Evolutionary conservation across 2,888 invertebrate species (phyloP).

Genomic region (Eristalis tenax): DNA sequence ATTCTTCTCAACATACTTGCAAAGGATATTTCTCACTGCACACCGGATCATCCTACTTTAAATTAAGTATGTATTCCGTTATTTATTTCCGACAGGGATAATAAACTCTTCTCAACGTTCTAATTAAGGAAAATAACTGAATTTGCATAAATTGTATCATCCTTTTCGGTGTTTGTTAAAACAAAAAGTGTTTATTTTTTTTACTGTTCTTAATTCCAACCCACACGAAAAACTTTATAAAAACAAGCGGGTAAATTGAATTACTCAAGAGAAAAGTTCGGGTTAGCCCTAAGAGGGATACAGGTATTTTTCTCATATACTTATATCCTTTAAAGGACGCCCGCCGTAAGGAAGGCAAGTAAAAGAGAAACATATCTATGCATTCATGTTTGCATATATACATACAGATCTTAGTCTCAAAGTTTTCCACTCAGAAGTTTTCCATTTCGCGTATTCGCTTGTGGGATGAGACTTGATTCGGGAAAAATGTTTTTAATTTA

Average conservation of each 20-base stretch:
- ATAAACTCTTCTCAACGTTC: constrained; percentile 54
- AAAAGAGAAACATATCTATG: constrained; percentile 4
- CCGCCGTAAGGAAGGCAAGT: constrained; percentile 11
- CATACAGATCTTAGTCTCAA: constrained; percentile 57
- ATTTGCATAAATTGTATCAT: constrained; percentile 59
- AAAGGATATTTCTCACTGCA: background rate
- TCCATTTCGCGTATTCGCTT: constrained; percentile 36
- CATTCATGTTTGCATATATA: constrained; percentile 8
- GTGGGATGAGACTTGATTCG: constrained; percentile 8
- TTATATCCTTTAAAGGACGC: constrained; percentile 52
- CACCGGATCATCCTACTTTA: background rate
- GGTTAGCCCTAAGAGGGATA: constrained; percentile 42
- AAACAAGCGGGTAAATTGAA: constrained; percentile 56
- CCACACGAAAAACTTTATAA: constrained; percentile 19
- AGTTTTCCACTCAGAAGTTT: constrained; percentile 66
- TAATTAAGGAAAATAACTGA: constrained; percentile 65
- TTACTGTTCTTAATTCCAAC: constrained; percentile 14
- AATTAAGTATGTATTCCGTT: constrained; percentile 19
- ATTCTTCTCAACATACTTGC: background rate
- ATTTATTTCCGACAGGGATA: constrained; percentile 34
- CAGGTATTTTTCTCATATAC: constrained; percentile 46
- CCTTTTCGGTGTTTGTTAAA: constrained; percentile 26
- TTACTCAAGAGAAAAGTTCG: constrained; percentile 41
- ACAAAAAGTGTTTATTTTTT: constrained; percentile 22
- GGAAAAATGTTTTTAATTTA: constrained; percentile 62